Evolutionary conservation across 1,140 invertebrate species (phyloP), one percentile per base, ranked within the genome.

Genomic region (Micrasema minimum): DNA sequence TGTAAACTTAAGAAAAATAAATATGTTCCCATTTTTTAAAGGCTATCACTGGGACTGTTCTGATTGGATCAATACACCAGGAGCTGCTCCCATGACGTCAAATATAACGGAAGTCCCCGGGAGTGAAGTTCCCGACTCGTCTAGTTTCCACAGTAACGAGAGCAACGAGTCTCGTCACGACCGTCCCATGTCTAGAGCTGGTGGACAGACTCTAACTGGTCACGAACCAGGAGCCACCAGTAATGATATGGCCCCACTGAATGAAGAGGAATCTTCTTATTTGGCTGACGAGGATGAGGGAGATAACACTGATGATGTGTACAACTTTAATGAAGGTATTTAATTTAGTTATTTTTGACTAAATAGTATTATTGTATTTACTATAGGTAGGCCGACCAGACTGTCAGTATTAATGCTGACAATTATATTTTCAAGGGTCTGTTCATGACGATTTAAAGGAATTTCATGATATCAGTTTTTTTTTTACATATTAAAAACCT

Each of bases 41-140:
- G 83, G 81, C 80, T 97, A 97, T 85, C 94, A 96, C 86, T 97
- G 95, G 96, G 96, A 97, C 85, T 96, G 94, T 80, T 96, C 94
- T 74, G 96, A 97, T 86, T 97, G 95, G 95, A 93, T 73, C 88
- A 92, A 66, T 89, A 89, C 76, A 91, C 89, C 80, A 90, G 93
- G 83, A 90, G 81, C 59, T 16, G 67, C 78, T 69, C 78, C 91
- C 80, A 92, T 93, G 69, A 85, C 96, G 76, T 93, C 94, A 57
- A 95, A 96, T 81, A 96, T 96, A 80, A 94, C 94, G 66, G 93
- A 95, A 84, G 92, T 96, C 74, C 93, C 94, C 70, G 93, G 93
- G 77, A 93, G 92, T 77, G 94, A 96, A 87, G 91, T 96, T 64
- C 92, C 91, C 35, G 95, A 97, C 83, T 95, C 94, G 22, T 94